A percentile compares a stretch with the other conserved stretches of the same genome.
Conservation (phyloP, 1,140 invertebrate species). For the Microplitis mediator region DNA sequence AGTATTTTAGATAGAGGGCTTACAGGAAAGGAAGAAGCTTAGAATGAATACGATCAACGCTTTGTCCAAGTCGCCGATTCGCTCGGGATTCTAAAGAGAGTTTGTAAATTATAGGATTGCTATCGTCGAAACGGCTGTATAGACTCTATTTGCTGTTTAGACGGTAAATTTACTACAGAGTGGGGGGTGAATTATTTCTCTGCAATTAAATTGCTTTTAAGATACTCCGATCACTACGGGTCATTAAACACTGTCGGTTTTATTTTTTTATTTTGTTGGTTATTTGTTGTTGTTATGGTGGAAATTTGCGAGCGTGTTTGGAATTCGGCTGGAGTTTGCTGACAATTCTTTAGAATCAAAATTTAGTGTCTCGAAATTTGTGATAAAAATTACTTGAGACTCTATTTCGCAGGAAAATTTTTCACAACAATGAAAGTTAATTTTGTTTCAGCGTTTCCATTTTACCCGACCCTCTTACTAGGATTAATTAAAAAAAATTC, state of each 20-base stretch:
- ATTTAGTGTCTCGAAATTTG: too few species aligned
- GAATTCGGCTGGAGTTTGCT: too few species aligned
- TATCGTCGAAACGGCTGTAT: conserved; percentile 11
- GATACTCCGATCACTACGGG: conserved; percentile 9
- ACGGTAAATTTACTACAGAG: too few species aligned
- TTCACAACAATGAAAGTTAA: too few species aligned
- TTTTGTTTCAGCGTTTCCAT: too few species aligned
- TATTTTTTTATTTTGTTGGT: not conserved
- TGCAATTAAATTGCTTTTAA: conserved; percentile 23
- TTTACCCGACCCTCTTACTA: too few species aligned
- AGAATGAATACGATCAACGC: conserved; percentile 16
- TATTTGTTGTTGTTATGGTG: not conserved
- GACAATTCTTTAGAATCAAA: too few species aligned
- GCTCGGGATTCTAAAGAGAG: conserved; percentile 24
- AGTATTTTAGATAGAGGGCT: conserved; percentile 25
- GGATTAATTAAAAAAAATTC: too few species aligned
- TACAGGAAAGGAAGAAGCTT: conserved; percentile 4
- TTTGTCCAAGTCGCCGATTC: conserved; percentile 30
- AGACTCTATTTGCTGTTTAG: not conserved
- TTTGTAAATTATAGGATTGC: conserved; percentile 27
- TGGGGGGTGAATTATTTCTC: conserved; percentile 18
- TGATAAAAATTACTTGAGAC: too few species aligned
- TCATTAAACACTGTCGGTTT: conserved; percentile 1
- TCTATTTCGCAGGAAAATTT: too few species aligned
- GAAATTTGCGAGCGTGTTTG: too few species aligned